Conservation (phyloP, 2,888 invertebrate genomes). For the Epirrhoe tristata region DNA sequence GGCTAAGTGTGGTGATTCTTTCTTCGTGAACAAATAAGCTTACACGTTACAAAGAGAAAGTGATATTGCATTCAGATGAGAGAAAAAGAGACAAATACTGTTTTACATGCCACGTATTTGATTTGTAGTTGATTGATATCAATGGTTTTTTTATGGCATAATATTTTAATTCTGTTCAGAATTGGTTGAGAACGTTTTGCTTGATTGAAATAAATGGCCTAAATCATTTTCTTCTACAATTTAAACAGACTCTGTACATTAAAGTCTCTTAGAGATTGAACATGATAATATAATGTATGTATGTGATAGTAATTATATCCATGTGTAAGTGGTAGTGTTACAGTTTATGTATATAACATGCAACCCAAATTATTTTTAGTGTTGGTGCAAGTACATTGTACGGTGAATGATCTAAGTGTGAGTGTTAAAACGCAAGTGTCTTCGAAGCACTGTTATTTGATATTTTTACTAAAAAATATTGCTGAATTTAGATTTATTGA, state of each 20-base stretch:
- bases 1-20: too few relatives aligned
- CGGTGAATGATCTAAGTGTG: constrained; percentile 29
- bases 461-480: constrained; percentile 33
- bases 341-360: constrained; percentile 53
- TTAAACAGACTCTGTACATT: constrained; percentile 47
- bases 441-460: constrained; percentile 20
- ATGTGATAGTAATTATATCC: constrained; percentile 61
- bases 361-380: constrained; percentile 45
- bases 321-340: constrained; percentile 49
- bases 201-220: constrained; percentile 14
- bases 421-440: constrained; percentile 16
- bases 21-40: too few relatives aligned
- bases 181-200: too few relatives aligned
- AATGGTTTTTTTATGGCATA: too few relatives aligned
- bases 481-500: neutral
- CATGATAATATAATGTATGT: constrained; percentile 45
- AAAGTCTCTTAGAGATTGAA: constrained; percentile 57
- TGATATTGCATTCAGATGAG: too few relatives aligned
- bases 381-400: constrained; percentile 34
- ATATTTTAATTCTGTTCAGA: too few relatives aligned
- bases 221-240: constrained; percentile 14
- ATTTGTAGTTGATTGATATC: too few relatives aligned
- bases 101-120: too few relatives aligned
- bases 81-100: too few relatives aligned
- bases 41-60: too few relatives aligned